Evolutionary conservation across 2,113 vertebrate species (phyloP).

Genomic region (Pithys albifrons): DNA sequence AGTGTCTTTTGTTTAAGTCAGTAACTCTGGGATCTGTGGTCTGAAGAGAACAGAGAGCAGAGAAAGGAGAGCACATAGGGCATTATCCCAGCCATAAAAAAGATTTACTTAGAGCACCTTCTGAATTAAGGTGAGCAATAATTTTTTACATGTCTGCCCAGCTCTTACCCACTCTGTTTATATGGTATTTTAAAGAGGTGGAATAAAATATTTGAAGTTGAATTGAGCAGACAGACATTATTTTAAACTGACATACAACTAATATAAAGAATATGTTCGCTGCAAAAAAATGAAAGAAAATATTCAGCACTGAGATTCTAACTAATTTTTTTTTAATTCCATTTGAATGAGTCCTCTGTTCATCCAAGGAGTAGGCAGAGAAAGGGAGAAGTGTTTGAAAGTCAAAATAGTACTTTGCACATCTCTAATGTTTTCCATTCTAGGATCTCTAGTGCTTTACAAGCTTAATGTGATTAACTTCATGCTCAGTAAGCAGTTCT

Average conservation of each 20-base stretch:
- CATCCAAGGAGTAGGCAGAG: not conserved
- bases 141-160: not conserved
- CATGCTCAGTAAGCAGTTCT: conserved; percentile 58
- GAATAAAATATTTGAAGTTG: not conserved
- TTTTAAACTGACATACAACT: not conserved
- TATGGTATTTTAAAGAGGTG: accelerated
- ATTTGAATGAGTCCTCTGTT: not conserved
- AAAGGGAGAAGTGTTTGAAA: conserved; percentile 13
- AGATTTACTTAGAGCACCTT: not conserved
- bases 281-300: not conserved
- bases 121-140: not conserved
- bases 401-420: conserved; percentile 32
- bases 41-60: not conserved
- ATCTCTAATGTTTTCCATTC: conserved; percentile 19
- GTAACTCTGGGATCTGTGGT: not conserved
- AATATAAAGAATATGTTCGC: not conserved
- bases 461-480: conserved; percentile 60
- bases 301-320: not conserved
- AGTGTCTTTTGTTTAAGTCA: not conserved
- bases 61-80: not conserved
- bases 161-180: not conserved
- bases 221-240: not conserved
- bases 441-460: conserved; percentile 27
- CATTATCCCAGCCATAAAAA: not conserved
- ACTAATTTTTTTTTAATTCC: not conserved